phyloP scores from a whole-genome alignment of 1,140 invertebrate species.

The Apis florea region DNA sequence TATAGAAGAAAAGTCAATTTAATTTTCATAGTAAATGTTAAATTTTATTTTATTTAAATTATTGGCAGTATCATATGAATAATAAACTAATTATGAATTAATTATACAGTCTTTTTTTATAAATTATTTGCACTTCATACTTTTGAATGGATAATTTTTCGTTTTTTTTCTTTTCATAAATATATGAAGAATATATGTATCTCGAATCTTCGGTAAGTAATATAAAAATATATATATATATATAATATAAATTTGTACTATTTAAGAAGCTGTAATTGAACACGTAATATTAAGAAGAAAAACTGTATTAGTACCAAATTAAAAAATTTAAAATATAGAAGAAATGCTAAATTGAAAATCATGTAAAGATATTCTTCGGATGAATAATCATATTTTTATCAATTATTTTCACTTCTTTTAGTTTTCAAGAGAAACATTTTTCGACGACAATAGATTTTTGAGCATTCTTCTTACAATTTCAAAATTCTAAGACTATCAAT shows the following conservation, averaged over 20 bases:
- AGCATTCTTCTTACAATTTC: background rate
- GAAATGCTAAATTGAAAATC: background rate
- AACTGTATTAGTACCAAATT: background rate
- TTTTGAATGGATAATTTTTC: background rate
- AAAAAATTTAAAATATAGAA: background rate
- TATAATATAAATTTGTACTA: background rate
- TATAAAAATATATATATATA: background rate
- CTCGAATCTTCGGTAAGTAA: background rate
- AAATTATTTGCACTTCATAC: background rate
- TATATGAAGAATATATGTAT: background rate
- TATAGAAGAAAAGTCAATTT: background rate
- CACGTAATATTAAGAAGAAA: background rate
- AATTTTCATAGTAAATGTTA: background rate
- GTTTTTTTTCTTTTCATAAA: background rate
- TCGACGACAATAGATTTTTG: background rate
- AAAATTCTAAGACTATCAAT: background rate
- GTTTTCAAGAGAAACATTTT: background rate
- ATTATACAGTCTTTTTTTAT: background rate
- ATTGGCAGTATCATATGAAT: background rate
- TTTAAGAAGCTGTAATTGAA: too few relatives aligned
- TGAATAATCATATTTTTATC: background rate
- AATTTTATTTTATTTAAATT: background rate
- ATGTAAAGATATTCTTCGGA: background rate
- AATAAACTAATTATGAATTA: conserved; percentile 4
- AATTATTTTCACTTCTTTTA: background rate